These are phyloP conservation scores for Muscicapa comitata DNA, from an alignment of 2,797 vertebrate species.

Conservation along the genomic window DNA sequence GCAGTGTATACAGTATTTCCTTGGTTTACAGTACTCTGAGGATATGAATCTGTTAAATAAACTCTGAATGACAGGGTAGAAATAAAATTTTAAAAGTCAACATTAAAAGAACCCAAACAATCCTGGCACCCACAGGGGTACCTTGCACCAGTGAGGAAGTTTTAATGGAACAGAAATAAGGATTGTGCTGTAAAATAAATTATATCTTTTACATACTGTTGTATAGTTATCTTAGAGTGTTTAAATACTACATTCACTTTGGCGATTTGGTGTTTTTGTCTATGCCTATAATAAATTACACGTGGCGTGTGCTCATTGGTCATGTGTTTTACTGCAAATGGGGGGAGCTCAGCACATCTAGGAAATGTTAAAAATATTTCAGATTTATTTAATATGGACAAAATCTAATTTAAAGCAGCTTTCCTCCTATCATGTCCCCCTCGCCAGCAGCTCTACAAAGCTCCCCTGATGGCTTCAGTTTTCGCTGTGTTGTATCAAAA, in stretches of 20 bases:
- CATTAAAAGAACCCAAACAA: not conserved
- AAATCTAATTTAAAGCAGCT: conserved; percentile 45
- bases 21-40: conserved; percentile 69
- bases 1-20: conserved; percentile 58
- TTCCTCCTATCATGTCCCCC: not conserved
- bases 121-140: not conserved
- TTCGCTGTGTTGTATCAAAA: not conserved
- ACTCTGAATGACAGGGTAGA: conserved; percentile 12
- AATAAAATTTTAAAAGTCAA: conserved; percentile 31
- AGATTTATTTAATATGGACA: not conserved
- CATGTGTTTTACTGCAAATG: conserved; percentile 10
- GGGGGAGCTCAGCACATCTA: not conserved
- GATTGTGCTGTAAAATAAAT: conserved; percentile 72
- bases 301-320: not conserved
- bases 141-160: not conserved
- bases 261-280: not conserved
- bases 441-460: not conserved
- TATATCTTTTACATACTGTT: conserved; percentile 30
- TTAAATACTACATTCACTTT: conserved; percentile 66
- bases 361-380: not conserved
- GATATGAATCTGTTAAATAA: conserved; percentile 58
- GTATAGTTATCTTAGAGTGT: conserved; percentile 38
- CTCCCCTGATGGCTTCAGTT: not conserved
- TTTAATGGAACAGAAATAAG: conserved; percentile 24
- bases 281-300: conserved; percentile 10